Conservation (phyloP, 2,888 invertebrate species). For the Gisinianus flammeolus region DNA sequence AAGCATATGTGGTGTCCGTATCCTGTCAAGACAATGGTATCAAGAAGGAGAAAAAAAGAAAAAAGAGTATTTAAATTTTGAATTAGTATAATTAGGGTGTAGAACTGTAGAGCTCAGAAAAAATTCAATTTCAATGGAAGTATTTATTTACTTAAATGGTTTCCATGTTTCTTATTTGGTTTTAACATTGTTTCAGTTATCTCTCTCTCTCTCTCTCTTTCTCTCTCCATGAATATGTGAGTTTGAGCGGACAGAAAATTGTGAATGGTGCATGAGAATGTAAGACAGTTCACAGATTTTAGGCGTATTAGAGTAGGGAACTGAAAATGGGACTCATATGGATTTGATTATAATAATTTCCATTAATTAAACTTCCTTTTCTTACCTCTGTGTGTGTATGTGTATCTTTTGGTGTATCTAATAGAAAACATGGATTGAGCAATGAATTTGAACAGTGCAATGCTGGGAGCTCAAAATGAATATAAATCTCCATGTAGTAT, state of each 20-base stretch:
- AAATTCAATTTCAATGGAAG: slow-evolving; percentile 4
- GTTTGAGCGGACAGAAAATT: background rate
- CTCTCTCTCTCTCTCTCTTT: background rate
- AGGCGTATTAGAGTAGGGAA: slow-evolving; percentile 10
- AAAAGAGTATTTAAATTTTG: slow-evolving; percentile 4
- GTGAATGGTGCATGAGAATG: background rate
- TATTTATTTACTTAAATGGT: slow-evolving; percentile 22
- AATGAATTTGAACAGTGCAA: slow-evolving; percentile 12
- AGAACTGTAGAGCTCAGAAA: background rate
- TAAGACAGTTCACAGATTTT: slow-evolving; percentile 5
- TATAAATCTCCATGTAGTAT: background rate
- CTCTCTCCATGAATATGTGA: background rate
- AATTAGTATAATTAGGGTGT: slow-evolving; percentile 17
- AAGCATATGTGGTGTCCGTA: background rate
- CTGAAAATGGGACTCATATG: slow-evolving; percentile 17
- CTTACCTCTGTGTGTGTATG: background rate
- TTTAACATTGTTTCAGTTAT: slow-evolving; percentile 9
- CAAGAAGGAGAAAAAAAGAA: background rate
- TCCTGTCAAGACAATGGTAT: slow-evolving; percentile 11
- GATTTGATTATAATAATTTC: slow-evolving; percentile 37
- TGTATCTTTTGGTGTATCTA: slow-evolving; percentile 18
- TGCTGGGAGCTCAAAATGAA: background rate
- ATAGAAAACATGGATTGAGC: slow-evolving; percentile 32
- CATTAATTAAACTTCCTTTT: slow-evolving; percentile 34
- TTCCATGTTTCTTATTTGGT: slow-evolving; percentile 15